Percentiles rank a stretch among this genome's conserved stretches.
Conservation (phyloP, 2,797 vertebrate genomes). For the Pseudocheirus occidentalis region DNA sequence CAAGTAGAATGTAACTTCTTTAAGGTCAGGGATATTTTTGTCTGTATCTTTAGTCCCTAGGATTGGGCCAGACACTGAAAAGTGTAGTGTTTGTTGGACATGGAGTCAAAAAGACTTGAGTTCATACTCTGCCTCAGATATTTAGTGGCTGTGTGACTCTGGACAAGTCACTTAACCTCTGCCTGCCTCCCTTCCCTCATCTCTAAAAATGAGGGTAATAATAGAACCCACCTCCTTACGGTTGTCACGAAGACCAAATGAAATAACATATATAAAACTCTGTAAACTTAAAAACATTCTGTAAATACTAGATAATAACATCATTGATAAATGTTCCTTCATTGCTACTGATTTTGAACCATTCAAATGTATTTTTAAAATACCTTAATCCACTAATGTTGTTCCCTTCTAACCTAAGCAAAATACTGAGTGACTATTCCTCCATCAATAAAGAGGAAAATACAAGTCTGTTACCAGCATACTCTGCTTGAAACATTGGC, state of each 20-base stretch:
- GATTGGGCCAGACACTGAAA: background rate
- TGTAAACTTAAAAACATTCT: background rate
- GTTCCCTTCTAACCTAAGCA: background rate
- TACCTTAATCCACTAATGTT: background rate
- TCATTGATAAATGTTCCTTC: background rate
- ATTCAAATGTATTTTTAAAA: background rate
- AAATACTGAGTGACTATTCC: background rate
- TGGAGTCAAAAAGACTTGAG: background rate
- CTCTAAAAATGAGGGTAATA: background rate
- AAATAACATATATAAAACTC: background rate
- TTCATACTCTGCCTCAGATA: background rate
- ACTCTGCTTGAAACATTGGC: background rate
- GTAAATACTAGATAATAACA: background rate
- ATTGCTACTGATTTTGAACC: background rate
- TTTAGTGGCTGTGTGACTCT: background rate
- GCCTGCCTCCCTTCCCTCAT: background rate
- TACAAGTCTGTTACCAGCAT: background rate
- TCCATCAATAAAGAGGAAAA: background rate
- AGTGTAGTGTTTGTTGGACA: background rate
- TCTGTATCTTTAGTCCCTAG: background rate
- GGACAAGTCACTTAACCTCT: background rate
- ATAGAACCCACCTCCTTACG: background rate
- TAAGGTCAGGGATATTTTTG: background rate
- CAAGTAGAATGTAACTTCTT: background rate
- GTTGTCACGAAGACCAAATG: background rate